Evolutionary conservation across 2,797 vertebrate species (phyloP), one percentile per base, ranked within the genome.

Genomic region (Setipinna tenuifilis): DNA sequence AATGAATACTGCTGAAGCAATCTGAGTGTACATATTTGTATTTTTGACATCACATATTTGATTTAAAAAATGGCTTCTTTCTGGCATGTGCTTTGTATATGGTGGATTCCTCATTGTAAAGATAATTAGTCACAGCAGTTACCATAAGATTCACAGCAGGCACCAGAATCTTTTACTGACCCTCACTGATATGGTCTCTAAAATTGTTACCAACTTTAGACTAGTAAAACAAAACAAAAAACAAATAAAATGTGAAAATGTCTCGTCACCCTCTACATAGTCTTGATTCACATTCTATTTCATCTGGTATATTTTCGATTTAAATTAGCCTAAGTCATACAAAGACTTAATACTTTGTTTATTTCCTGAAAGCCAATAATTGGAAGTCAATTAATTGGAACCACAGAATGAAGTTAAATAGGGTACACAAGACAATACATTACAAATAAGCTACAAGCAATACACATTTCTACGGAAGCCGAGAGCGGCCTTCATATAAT

Each of bases 11-110:
- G 28, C 23, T 35, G 14, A 75, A 19, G 68, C 68, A 2, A 35
- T 71, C 31, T 71, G 65, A 71, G 16, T 14, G 25, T 19, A 41
- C 68, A 75, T 31, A 71, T 71, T 75, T 75, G 68, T 75, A 41
- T 6, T 6, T 41, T 41, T 5, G 31, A 11, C 9, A 25, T 2
- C 3, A 65, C 25, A 28, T 19, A n/a, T 62, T 65, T 65, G 23
- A 65, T 12, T 2, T 25, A 25, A n/a, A 23, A 7, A 62, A 10
- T 62, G 7, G 1, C 6, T 10, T 28, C 62, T 16, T 23, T 65
- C 0, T 54, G 50, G 50, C 50, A 54, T 54, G 7, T 11, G 23
- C 62, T 28, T 41, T 28, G 28, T 71, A 23, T 68, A 6, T 17
- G 28, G 62, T 68, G 62, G 7, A 68, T 12, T 68, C 7, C 23